Percentiles rank a stretch among this genome's conserved stretches.
phyloP scores from a whole-genome alignment of 2,797 vertebrate genomes.

The Sebastes wilsoni region DNA sequence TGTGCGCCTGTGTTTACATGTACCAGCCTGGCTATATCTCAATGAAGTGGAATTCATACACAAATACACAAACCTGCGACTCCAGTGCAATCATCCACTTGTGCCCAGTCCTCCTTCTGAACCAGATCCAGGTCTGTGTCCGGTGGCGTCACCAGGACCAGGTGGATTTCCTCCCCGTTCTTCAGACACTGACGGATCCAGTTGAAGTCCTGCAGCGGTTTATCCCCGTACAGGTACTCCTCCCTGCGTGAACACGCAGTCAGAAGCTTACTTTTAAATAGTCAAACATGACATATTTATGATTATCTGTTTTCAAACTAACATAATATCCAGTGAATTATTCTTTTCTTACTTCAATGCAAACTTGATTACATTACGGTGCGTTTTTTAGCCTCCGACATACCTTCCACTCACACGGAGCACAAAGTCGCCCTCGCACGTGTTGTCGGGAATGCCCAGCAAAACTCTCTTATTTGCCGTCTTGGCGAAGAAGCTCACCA shows the following conservation, averaged over 20 bases:
- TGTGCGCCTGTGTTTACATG: neutral
- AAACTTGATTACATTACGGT: no score
- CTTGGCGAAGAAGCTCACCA: constrained; percentile 88
- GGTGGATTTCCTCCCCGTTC: constrained; percentile 93
- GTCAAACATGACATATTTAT: neutral
- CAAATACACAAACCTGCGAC: constrained; percentile 79
- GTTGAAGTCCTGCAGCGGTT: constrained; percentile 91
- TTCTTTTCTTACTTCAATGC: neutral
- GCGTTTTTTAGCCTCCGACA: neutral
- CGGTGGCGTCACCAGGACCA: constrained; percentile 89
- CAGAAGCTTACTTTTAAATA: neutral
- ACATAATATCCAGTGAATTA: neutral
- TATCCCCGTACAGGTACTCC: constrained; percentile 92
- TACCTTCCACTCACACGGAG: constrained; percentile 91
- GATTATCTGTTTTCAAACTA: neutral
- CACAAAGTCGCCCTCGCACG: constrained; percentile 90
- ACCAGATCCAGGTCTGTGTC: constrained; percentile 89
- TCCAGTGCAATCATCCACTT: constrained; percentile 96
- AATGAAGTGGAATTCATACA: neutral
- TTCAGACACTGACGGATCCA: constrained; percentile 97
- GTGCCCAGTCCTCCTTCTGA: constrained; percentile 95
- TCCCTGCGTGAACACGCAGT: constrained; percentile 74
- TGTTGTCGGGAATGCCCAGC: constrained; percentile 89
- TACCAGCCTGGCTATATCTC: neutral
- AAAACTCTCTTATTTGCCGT: constrained; percentile 91